Evolutionary conservation across 2,797 vertebrate genomes (phyloP), one percentile per base, ranked within the genome.

Genomic region (Fistularia tabacaria): DNA sequence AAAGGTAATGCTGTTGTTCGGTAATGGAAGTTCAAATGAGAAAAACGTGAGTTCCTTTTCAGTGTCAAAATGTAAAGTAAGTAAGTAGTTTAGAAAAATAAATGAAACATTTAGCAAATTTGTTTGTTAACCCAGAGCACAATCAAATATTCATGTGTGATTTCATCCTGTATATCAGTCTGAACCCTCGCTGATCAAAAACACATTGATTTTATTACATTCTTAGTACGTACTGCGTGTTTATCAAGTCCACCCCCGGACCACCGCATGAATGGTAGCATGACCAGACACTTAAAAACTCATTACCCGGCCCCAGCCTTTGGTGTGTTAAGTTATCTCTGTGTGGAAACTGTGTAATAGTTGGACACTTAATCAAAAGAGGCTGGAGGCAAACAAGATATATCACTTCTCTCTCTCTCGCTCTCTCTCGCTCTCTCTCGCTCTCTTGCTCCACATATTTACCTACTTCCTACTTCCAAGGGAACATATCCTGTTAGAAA

Each of bases 311-410:
- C 38, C 67, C 58, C 38, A 66, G 51, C 56, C 57, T 49, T 57
- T 64, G 72, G 36, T 49, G 67, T 63, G 66, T 64, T 55, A 64
- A 71, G 60, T 69, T 48, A 68, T 48, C 59, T 51, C 78, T 73
- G 76, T 83, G 48, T 52, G 49, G 74, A 84, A 71, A 71, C 78
- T 74, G 69, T 86, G 75, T 82, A 90, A 62, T 84, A 42, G 61
- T 85, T 85, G 85, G 87, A 88, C 42, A 38, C 36, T 25, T 42
- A 57, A 85, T 87, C 80, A 85, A 76, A 86, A 72, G 62, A 70
- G 58, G 67, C 50, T 63, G 65, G 61, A 77, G 67, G 58, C 59
- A 72, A 71, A 79, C 66, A 73, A 66, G 60, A 84, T 80, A 69
- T 66, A 78, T 83, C 67, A 75, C 61, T 46, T 54, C 54, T 60